Base-by-base conservation (phyloP, 1,140 invertebrate genomes). In the Lethocerus indicus region DNA sequence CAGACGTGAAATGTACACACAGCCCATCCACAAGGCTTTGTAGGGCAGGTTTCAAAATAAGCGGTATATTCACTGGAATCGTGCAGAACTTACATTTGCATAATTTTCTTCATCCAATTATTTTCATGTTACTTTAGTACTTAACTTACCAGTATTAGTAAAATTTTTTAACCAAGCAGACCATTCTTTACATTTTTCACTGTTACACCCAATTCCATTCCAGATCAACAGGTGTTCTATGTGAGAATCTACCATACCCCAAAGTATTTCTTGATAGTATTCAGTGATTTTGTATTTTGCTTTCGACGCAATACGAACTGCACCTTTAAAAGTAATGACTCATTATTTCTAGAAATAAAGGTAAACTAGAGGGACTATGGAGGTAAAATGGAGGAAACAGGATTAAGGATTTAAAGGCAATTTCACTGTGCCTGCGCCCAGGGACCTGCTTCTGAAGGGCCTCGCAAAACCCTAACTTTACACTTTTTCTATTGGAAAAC, bases 161-260 rank as follows among this genome's bases (percentile, higher is more conserved):
- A 55, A 23, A 36, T 49, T 39, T 25, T 27, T 32, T 1, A 55
- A 21, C 51, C 47, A 55, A 20, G 27, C 9, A 9, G 41, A 36
- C 52, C 52, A 53, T 21, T 46, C 25, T 7, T 26, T 46, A 35
- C 52, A 53, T 21, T 25, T 48, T 25, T 53, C 52, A n/a, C 40
- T 48, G 18, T 53, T 42, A 27, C 43, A 53, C 14, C 52, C 52
- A 16, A 53, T 53, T 7, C 26, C 47, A 26, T 43, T 53, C 82
- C 81, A 86, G 1, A 86, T 64, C n/a, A 86, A 66, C 4, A 83
- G 74, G 54, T 86, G 81, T 59, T 86, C 81, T 40, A 83, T 63
- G 59, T 74, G 80, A 36, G 74, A 74, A 3, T 80, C 81, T 3
- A 83, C 74, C 53, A 81, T 74, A 1, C 75, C 75, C 82, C 81